Conservation (phyloP, 2,797 vertebrate genomes). For the Orientallactaga sibirica region DNA sequence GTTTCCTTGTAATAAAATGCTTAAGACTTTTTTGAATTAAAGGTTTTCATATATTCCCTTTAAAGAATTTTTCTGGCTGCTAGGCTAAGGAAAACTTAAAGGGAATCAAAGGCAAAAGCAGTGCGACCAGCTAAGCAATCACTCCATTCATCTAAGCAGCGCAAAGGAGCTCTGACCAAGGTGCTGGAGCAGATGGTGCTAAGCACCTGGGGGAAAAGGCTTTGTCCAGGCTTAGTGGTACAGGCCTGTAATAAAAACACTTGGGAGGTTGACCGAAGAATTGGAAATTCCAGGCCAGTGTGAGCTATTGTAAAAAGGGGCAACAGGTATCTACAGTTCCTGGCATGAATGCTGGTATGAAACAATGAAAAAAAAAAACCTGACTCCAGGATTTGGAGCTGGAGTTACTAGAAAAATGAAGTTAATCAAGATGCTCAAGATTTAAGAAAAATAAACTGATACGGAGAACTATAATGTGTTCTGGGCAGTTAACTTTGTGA, state of each 20-base stretch:
- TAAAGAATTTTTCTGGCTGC: constrained; percentile 27
- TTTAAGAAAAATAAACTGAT: background rate
- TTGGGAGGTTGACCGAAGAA: background rate
- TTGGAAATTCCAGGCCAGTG: background rate
- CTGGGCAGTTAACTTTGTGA: background rate
- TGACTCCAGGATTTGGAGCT: background rate
- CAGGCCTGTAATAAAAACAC: background rate
- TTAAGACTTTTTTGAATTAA: constrained; percentile 11
- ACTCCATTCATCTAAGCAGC: background rate
- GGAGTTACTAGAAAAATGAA: background rate
- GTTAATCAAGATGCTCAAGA: background rate
- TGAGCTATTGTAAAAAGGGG: background rate
- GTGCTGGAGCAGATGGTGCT: background rate
- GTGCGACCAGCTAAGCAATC: background rate
- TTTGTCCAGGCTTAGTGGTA: background rate
- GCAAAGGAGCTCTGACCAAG: background rate
- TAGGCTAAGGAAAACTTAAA: background rate
- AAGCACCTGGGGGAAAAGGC: background rate
- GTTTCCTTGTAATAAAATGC: background rate
- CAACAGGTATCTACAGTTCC: background rate
- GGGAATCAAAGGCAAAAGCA: background rate
- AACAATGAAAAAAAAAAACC: background rate
- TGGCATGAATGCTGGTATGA: background rate
- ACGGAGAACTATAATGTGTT: background rate
- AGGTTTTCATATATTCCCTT: background rate